Conservation (phyloP, 2,888 invertebrate species). For the Orchesellides sinensis region DNA sequence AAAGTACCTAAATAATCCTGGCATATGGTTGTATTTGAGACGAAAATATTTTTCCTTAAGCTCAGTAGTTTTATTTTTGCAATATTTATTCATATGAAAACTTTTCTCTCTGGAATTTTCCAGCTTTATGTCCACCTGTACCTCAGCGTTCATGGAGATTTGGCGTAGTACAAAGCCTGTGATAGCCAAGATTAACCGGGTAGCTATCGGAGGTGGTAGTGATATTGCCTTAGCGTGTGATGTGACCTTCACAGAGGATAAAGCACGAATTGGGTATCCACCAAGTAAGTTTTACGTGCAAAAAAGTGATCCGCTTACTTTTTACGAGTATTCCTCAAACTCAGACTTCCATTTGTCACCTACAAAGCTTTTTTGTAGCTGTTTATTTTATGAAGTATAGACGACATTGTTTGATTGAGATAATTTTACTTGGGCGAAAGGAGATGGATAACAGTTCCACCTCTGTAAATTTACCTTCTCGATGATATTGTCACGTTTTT, state of each 20-base stretch:
- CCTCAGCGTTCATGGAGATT: constrained; percentile 68
- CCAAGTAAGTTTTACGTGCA: constrained; percentile 29
- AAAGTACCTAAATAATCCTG: too few relatives aligned
- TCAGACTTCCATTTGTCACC: background rate
- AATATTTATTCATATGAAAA: too few relatives aligned
- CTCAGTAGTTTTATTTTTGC: too few relatives aligned
- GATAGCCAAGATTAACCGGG: constrained; percentile 66
- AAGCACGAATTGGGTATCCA: constrained; percentile 67
- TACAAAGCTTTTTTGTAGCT: background rate
- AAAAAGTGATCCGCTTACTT: background rate
- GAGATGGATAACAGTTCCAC: too few relatives aligned
- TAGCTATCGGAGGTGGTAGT: constrained; percentile 70
- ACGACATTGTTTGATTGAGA: too few relatives aligned
- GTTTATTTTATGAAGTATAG: too few relatives aligned
- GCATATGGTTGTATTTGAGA: too few relatives aligned
- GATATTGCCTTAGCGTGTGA: constrained; percentile 71
- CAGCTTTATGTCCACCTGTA: constrained; percentile 59
- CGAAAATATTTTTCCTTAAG: too few relatives aligned
- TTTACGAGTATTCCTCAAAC: background rate
- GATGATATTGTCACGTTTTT: too few relatives aligned
- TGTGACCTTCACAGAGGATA: constrained; percentile 68
- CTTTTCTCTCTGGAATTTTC: background rate
- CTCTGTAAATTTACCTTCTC: background rate
- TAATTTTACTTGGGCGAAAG: too few relatives aligned
- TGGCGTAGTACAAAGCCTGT: constrained; percentile 71